Conservation (phyloP, 2,888 invertebrate genomes). For the Autographa gamma region DNA sequence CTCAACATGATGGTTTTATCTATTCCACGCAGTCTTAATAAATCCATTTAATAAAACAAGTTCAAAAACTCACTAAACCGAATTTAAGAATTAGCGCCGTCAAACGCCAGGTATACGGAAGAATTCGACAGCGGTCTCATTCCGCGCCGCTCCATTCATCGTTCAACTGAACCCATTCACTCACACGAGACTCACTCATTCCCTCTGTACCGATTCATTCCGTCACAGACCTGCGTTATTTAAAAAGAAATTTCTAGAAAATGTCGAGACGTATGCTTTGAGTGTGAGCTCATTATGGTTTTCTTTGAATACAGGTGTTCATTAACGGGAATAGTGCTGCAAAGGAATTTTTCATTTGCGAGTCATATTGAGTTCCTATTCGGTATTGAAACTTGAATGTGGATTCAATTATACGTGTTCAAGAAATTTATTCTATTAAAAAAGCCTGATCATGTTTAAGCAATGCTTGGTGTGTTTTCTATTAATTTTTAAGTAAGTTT, state of each 20-base stretch:
- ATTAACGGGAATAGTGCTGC: slow-evolving; percentile 59
- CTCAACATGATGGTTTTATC: too few species aligned
- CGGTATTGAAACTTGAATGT: slow-evolving; percentile 58
- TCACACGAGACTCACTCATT: slow-evolving; percentile 49
- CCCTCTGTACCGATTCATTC: slow-evolving; percentile 57
- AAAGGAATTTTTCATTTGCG: slow-evolving; percentile 86
- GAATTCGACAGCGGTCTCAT: slow-evolving; percentile 48
- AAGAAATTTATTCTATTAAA: slow-evolving; percentile 48
- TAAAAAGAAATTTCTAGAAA: slow-evolving; percentile 76
- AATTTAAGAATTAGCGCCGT: slow-evolving; percentile 22
- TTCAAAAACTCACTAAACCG: slow-evolving; percentile 3
- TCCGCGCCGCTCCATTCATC: slow-evolving; percentile 53
- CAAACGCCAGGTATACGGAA: slow-evolving; percentile 47
- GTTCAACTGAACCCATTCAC: slow-evolving; percentile 51
- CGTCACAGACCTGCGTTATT: slow-evolving; percentile 62
- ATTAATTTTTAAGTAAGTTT: background rate
- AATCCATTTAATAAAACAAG: slow-evolving; percentile 14
- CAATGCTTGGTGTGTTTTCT: slow-evolving; percentile 6
- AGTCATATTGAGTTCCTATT: slow-evolving; percentile 68
- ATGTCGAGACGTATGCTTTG: slow-evolving; percentile 74
- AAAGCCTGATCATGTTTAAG: slow-evolving; percentile 26
- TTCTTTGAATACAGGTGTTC: slow-evolving; percentile 73
- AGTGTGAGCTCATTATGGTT: slow-evolving; percentile 76
- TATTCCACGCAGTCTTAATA: background rate
- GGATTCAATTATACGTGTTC: slow-evolving; percentile 61